phyloP scores from a whole-genome alignment of 2,888 invertebrate genomes.

The Oscheius sp. region DNA sequence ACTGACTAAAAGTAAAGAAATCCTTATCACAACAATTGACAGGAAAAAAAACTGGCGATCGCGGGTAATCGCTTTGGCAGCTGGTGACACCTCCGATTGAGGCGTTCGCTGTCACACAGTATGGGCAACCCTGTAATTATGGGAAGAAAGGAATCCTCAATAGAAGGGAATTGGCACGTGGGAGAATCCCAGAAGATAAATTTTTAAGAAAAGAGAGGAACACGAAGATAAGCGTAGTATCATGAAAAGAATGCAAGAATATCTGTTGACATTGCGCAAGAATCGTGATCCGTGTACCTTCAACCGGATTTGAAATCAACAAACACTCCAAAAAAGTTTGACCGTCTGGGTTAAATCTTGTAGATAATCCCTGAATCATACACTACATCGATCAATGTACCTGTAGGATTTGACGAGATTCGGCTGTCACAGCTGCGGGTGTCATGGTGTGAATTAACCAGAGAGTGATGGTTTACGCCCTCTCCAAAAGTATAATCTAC shows the following conservation, averaged over 20 bases:
- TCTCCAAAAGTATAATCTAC: slow-evolving; percentile 28
- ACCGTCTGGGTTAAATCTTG: not conserved
- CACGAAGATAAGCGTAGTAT: not conserved
- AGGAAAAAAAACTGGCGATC: slow-evolving; percentile 8
- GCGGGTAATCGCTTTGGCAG: slow-evolving; percentile 28
- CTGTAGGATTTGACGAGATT: slow-evolving; percentile 16
- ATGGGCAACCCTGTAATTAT: slow-evolving; percentile 18
- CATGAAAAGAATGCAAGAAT: slow-evolving; percentile 4
- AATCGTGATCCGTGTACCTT: slow-evolving; percentile 29
- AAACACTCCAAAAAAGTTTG: slow-evolving; percentile 12
- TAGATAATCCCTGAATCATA: too few relatives aligned
- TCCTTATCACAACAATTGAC: not conserved
- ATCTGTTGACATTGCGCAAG: slow-evolving; percentile 30
- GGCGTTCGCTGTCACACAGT: slow-evolving; percentile 28
- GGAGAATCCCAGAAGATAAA: slow-evolving; percentile 7
- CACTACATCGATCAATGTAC: not conserved
- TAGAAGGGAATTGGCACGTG: slow-evolving; percentile 7
- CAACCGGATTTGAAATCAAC: slow-evolving; percentile 32
- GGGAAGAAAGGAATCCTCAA: not conserved
- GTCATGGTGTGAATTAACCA: slow-evolving; percentile 34
- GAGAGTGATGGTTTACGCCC: slow-evolving; percentile 25
- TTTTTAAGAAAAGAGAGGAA: not conserved
- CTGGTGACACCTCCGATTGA: slow-evolving; percentile 32
- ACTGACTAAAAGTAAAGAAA: too few relatives aligned
- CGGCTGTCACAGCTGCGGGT: slow-evolving; percentile 15